A percentile compares a stretch with the other conserved stretches of the same genome.
phyloP scores from a whole-genome alignment of 2,113 vertebrate genomes.

The Megalops atlanticus region DNA sequence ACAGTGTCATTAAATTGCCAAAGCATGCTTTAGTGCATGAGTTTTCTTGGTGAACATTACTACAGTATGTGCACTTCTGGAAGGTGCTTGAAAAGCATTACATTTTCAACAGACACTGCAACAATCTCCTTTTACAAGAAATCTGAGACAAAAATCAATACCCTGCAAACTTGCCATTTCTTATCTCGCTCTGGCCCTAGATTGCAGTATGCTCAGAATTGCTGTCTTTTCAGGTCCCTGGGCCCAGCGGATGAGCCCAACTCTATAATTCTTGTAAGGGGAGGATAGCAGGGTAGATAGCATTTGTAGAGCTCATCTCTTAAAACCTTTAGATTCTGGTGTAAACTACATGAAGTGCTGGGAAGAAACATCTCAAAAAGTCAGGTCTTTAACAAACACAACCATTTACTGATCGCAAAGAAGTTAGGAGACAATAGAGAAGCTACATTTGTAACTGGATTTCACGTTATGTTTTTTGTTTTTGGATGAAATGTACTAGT shows the following conservation, averaged over 20 bases:
- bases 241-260: conserved; percentile 10
- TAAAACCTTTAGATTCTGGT: neutral
- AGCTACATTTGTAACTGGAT: neutral
- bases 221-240: conserved; percentile 7
- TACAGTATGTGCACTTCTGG: conserved; percentile 11
- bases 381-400: neutral
- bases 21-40: neutral
- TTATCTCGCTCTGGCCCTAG: neutral
- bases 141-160: conserved; percentile 35
- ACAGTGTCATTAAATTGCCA: conserved; percentile 1
- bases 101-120: conserved; percentile 30
- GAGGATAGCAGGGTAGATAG: neutral
- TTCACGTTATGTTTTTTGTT: neutral
- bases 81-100: conserved; percentile 27
- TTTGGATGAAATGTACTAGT: too few relatives aligned
- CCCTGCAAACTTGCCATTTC: conserved; percentile 13
- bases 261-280: conserved; percentile 13
- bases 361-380: neutral
- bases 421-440: neutral
- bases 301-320: neutral
- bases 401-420: neutral
- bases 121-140: conserved; percentile 34
- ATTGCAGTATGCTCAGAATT: conserved; percentile 19
- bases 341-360: neutral
- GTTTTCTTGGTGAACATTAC: neutral